Conservation (phyloP, 2,113 vertebrate genomes). For the Apodemus sylvaticus region DNA sequence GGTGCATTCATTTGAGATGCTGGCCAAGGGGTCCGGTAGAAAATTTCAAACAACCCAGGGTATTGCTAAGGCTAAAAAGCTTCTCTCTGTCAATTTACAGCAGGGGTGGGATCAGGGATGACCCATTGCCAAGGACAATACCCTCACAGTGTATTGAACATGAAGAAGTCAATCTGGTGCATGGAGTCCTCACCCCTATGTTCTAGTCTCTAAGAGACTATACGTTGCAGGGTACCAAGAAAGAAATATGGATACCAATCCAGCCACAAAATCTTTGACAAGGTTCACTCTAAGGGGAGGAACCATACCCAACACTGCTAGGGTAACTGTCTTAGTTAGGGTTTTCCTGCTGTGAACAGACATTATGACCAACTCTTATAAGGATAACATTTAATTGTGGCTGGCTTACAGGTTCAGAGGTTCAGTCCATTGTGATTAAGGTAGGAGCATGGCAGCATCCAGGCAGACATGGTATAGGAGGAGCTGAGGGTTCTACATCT, state of each 20-base stretch:
- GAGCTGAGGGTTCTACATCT: too few relatives aligned
- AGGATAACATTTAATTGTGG: too few relatives aligned
- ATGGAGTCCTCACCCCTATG: neutral
- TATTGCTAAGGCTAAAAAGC: too few relatives aligned
- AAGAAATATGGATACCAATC: neutral
- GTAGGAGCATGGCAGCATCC: too few relatives aligned
- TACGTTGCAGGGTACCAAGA: neutral
- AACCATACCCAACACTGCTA: neutral
- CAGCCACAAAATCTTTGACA: neutral
- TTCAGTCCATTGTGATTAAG: too few relatives aligned
- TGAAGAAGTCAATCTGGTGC: neutral
- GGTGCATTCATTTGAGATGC: neutral
- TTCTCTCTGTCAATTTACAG: neutral
- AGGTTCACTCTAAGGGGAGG: neutral
- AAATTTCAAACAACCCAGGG: neutral
- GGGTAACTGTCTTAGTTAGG: neutral
- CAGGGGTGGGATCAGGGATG: neutral
- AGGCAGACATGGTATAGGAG: too few relatives aligned
- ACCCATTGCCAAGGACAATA: neutral
- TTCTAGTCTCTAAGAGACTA: neutral
- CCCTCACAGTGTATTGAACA: neutral
- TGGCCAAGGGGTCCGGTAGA: neutral
- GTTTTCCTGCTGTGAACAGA: too few relatives aligned
- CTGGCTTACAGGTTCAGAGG: too few relatives aligned
- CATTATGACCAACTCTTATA: too few relatives aligned